A percentile compares a stretch with the other conserved stretches of the same genome.
phyloP scores from a whole-genome alignment of 2,797 vertebrate species.

The Rhinophrynus dorsalis region DNA sequence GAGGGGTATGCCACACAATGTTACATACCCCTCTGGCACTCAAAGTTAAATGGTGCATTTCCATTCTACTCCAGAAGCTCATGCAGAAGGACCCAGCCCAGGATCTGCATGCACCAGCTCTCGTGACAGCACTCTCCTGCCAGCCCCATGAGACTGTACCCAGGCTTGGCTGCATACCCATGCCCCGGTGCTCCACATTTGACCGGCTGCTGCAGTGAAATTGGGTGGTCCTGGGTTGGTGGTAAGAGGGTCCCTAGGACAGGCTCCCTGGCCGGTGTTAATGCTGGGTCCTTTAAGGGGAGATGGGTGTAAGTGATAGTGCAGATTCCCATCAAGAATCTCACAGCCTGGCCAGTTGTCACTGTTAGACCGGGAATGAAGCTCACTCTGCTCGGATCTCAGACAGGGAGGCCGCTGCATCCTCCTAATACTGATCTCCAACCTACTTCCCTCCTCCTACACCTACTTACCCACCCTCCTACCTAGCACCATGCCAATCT shows the following conservation, averaged over 20 bases:
- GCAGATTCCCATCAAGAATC: conserved; percentile 26
- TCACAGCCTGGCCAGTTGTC: background rate
- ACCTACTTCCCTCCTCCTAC: conserved; percentile 38
- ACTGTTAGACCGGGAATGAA: background rate
- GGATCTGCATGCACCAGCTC: too few relatives aligned
- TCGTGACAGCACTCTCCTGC: too few relatives aligned
- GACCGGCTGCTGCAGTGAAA: background rate
- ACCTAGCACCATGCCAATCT: conserved; percentile 51
- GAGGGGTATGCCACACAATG: too few relatives aligned
- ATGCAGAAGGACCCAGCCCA: too few relatives aligned
- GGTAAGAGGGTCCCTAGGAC: too few relatives aligned
- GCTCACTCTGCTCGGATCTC: conserved; percentile 22
- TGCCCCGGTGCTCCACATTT: conserved; percentile 10
- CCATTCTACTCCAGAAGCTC: too few relatives aligned
- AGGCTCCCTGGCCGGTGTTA: background rate
- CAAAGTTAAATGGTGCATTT: too few relatives aligned
- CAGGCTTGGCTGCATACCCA: background rate
- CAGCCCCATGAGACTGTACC: background rate
- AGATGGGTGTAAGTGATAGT: conserved; percentile 4
- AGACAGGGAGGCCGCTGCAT: background rate
- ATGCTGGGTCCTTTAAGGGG: background rate
- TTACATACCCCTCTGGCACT: too few relatives aligned
- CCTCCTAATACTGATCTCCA: conserved; percentile 56
- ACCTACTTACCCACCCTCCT: conserved; percentile 58
- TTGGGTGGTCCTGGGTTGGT: too few relatives aligned